Evolutionary conservation across 2,797 vertebrate species (phyloP).

Genomic region (Pristis pectinata): DNA sequence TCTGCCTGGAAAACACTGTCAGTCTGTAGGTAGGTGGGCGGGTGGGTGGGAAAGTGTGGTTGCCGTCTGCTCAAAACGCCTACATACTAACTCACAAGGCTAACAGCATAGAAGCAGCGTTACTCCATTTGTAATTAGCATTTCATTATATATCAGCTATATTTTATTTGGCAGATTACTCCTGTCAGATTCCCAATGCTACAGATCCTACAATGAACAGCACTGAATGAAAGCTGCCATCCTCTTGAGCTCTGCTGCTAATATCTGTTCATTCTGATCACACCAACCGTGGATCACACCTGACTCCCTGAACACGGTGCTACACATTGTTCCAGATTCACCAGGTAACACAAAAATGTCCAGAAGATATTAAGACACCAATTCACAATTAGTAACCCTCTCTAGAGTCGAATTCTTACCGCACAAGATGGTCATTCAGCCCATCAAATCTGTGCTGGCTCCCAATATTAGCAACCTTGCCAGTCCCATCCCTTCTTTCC

Average conservation of each 20-base stretch:
- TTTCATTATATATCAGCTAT: constrained; percentile 9
- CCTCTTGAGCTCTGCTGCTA: neutral
- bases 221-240: neutral
- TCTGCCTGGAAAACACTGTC: neutral
- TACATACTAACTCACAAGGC: neutral
- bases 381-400: neutral
- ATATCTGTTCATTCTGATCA: neutral
- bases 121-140: neutral
- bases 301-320: neutral
- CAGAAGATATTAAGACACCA: neutral
- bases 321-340: neutral
- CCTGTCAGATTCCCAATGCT: neutral
- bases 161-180: neutral
- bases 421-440: too few species aligned
- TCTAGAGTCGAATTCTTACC: too few species aligned
- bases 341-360: neutral
- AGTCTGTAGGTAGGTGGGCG: neutral
- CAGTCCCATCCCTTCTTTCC: too few species aligned
- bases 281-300: neutral
- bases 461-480: too few species aligned
- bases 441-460: too few species aligned
- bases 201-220: neutral
- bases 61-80: constrained; percentile 12
- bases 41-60: constrained; percentile 20
- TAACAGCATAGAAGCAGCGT: neutral